Percentiles rank a stretch among this genome's conserved stretches.
Conservation (phyloP, 2,113 vertebrate genomes). For the Setophaga kirtlandii region DNA sequence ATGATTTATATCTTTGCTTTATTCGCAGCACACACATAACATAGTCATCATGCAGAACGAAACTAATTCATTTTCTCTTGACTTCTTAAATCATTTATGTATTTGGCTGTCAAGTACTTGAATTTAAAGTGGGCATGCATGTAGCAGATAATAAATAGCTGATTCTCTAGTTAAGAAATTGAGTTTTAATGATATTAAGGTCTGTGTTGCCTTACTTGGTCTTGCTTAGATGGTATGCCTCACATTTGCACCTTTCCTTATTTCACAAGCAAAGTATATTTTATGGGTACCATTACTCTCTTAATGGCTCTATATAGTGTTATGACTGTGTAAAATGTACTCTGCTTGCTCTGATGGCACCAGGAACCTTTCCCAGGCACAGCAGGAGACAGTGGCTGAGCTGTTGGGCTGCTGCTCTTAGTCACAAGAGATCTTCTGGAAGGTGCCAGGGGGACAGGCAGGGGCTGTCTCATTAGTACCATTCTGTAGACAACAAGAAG, state of each 20-base stretch:
- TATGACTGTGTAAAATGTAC: background rate
- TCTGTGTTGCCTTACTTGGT: background rate
- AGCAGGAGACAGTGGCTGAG: background rate
- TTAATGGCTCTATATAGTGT: background rate
- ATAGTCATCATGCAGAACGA: slow-evolving; percentile 17
- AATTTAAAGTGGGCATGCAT: slow-evolving; percentile 33
- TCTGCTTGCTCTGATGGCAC: background rate
- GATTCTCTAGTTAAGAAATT: slow-evolving; percentile 32
- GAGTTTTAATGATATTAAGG: slow-evolving; percentile 12
- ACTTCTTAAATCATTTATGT: slow-evolving; percentile 46
- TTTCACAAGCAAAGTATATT: background rate
- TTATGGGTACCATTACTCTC: background rate
- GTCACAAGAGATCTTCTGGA: background rate
- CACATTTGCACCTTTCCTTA: background rate
- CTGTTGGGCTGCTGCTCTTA: background rate
- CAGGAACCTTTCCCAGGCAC: background rate
- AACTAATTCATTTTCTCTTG: slow-evolving; percentile 49
- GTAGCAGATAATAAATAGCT: slow-evolving; percentile 28
- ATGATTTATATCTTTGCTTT: slow-evolving; percentile 41
- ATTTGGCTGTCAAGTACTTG: slow-evolving; percentile 42
- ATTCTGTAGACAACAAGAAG: background rate
- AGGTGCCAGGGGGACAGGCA: background rate
- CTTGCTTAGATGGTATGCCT: background rate
- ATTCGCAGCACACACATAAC: background rate
- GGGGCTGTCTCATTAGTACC: background rate